Conservation (phyloP, 2,888 invertebrate species). For the Drosophila crucigera region DNA sequence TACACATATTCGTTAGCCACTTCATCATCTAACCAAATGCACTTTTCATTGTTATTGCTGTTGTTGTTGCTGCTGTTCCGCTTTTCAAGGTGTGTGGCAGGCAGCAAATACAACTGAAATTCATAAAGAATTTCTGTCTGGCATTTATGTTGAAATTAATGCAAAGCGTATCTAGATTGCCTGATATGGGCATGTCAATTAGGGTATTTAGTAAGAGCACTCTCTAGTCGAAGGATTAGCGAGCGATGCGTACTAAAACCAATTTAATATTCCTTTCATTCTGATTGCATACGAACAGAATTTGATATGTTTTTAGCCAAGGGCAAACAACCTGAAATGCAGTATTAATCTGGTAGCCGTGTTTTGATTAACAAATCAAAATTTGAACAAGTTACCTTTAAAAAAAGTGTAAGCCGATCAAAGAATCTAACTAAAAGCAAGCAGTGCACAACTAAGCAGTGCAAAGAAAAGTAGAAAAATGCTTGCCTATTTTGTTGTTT, state of each 20-base stretch:
- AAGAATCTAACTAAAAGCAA: neutral
- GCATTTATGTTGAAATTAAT: conserved; percentile 23
- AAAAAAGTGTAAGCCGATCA: neutral
- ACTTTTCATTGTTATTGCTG: conserved; percentile 41
- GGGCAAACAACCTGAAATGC: neutral
- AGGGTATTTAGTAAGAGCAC: conserved; percentile 3
- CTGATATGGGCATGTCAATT: conserved; percentile 24
- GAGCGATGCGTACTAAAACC: neutral
- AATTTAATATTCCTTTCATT: neutral
- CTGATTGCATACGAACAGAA: neutral
- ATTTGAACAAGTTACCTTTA: neutral
- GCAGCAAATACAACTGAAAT: conserved; percentile 32
- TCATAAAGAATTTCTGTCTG: conserved; percentile 23
- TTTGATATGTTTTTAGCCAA: neutral
- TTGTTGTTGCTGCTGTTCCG: neutral
- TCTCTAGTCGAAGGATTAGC: neutral
- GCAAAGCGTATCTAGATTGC: conserved; percentile 24
- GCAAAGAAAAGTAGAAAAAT: neutral
- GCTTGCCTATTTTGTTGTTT: neutral
- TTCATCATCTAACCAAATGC: conserved; percentile 64
- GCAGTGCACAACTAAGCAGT: neutral
- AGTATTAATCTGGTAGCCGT: neutral
- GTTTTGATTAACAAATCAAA: neutral
- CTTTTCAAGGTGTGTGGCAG: conserved; percentile 76
- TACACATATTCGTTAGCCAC: conserved; percentile 51